Conservation (phyloP, 2,113 vertebrate species). For the Balaenoptera acutorostrata region DNA sequence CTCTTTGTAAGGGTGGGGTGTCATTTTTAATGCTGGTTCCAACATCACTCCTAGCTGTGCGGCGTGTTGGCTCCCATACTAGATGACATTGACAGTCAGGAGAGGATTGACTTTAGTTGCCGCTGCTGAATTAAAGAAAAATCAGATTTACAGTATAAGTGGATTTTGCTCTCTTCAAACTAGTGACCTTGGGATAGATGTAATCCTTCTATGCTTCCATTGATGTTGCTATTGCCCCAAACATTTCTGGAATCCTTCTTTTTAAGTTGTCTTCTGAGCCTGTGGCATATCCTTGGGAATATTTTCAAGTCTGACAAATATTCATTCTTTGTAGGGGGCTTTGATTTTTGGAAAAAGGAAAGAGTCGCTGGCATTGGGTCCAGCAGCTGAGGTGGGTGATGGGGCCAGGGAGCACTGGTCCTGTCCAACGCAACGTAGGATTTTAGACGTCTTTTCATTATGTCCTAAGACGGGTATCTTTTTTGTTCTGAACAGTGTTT, state of each 20-base stretch:
- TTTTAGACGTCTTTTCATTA: background rate
- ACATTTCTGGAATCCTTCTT: conserved; percentile 16
- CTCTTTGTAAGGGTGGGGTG: background rate
- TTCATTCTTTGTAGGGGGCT: background rate
- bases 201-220: conserved; percentile 15
- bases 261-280: conserved; percentile 1
- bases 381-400: background rate
- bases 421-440: background rate
- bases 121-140: background rate
- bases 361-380: background rate
- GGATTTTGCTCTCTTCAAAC: conserved; percentile 45
- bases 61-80: background rate
- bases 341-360: background rate
- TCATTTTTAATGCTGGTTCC: background rate
- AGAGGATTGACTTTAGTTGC: background rate
- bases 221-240: background rate
- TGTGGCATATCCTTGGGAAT: background rate
- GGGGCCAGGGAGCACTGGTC: background rate
- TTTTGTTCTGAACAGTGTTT: conserved; percentile 2
- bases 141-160: background rate
- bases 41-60: fast-evolving
- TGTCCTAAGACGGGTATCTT: background rate
- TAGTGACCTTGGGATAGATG: conserved; percentile 15
- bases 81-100: background rate
- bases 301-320: background rate